phyloP scores from a whole-genome alignment of 2,113 vertebrate genomes.

The Colinus virginianus region DNA sequence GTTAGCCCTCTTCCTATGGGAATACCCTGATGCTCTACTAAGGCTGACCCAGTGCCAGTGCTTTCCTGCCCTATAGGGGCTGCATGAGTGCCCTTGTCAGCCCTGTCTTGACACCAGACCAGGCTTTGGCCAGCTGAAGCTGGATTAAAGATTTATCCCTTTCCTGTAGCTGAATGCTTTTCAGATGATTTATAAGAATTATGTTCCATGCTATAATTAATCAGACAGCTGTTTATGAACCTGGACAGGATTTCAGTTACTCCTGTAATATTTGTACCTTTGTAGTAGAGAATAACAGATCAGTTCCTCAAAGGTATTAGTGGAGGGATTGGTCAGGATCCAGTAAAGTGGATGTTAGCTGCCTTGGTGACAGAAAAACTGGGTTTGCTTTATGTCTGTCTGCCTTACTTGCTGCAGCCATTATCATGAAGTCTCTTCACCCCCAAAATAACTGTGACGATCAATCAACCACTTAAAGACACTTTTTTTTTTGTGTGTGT shows the following conservation, averaged over 20 bases:
- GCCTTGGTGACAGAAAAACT: not conserved
- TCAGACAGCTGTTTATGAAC: conserved; percentile 17
- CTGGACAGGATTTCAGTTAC: not conserved
- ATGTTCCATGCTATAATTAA: conserved; percentile 1
- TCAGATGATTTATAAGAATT: not conserved
- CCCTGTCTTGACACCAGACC: not conserved
- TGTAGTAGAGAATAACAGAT: not conserved
- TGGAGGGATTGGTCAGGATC: not conserved
- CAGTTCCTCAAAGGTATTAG: not conserved
- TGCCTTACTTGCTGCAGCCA: conserved; percentile 4
- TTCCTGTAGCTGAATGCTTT: not conserved
- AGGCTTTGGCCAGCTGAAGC: not conserved
- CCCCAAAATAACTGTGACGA: not conserved
- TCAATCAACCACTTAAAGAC: not conserved
- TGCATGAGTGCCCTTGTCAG: not conserved
- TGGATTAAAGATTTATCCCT: conserved; percentile 13
- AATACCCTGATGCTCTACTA: not conserved
- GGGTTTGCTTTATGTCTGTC: not conserved
- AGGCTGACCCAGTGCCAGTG: not conserved
- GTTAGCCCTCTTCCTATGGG: not conserved
- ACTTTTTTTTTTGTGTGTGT: not conserved
- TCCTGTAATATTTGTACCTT: not conserved
- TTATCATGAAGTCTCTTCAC: not conserved
- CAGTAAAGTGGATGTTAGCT: not conserved
- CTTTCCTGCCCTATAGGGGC: not conserved